Conservation (phyloP, 2,888 invertebrate genomes). For the Deroplatys truncata region DNA sequence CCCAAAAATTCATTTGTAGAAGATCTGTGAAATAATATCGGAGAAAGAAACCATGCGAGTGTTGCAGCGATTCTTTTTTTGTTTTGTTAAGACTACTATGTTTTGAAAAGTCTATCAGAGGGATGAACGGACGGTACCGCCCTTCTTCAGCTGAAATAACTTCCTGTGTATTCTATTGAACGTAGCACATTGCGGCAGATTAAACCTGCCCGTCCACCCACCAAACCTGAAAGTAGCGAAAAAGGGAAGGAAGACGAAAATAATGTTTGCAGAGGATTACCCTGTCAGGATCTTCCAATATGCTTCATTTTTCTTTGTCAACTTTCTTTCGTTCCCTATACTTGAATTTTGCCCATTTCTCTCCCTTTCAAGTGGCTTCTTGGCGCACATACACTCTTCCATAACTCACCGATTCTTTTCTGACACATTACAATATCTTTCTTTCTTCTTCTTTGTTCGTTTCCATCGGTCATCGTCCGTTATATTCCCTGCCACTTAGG, state of each 20-base stretch:
- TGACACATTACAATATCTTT: background rate
- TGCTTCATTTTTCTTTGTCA: constrained; percentile 12
- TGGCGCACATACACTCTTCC: background rate
- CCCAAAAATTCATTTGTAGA: no score
- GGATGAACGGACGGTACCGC: background rate
- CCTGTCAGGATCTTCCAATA: constrained; percentile 23
- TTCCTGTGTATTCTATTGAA: background rate
- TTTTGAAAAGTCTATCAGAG: no score
- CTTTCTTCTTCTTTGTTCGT: constrained; percentile 4
- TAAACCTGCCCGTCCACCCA: background rate
- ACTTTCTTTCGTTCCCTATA: background rate
- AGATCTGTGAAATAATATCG: no score
- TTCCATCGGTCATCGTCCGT: background rate
- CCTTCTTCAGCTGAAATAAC: background rate
- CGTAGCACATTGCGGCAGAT: background rate
- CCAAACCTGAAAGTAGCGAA: background rate
- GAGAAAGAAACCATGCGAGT: no score
- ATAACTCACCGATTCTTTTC: constrained; percentile 1
- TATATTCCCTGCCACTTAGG: background rate
- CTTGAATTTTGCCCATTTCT: constrained; percentile 11
- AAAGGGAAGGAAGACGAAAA: background rate
- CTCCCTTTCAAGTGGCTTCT: background rate
- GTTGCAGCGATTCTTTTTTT: no score
- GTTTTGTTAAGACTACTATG: no score
- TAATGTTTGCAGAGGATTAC: constrained; percentile 16